A percentile compares a stretch with the other conserved stretches of the same genome.
These are phyloP conservation scores for Thecocarcelia acutangulata DNA, from an alignment of 2,888 invertebrate species.

Conservation along the genomic window DNA sequence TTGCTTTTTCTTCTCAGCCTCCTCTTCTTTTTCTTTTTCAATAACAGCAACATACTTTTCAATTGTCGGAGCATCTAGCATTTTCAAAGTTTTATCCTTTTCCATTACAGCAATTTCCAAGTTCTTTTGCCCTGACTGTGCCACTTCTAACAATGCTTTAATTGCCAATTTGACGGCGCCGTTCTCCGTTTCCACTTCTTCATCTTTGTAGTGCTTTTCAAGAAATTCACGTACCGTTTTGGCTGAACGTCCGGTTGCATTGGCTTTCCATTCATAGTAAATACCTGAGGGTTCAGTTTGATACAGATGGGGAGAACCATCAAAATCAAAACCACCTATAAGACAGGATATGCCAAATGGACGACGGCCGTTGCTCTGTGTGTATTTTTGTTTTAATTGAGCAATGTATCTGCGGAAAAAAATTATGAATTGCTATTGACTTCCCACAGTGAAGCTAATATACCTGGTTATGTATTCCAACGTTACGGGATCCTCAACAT, in stretches of 20 bases:
- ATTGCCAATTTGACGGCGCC: conserved; percentile 97
- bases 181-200: conserved; percentile 90
- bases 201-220: conserved; percentile 96
- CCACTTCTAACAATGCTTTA: conserved; percentile 96
- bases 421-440: not conserved
- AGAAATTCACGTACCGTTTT: conserved; percentile 99
- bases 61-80: conserved; percentile 95
- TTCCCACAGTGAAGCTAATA: not conserved
- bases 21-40: conserved; percentile 98
- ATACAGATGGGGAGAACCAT: conserved; percentile 97
- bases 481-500: conserved; percentile 99
- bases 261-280: conserved; percentile 99
- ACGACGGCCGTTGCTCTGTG: conserved; percentile 98
- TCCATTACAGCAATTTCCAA: conserved; percentile 99
- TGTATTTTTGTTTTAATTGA: conserved; percentile 96
- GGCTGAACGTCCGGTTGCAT: conserved; percentile 98
- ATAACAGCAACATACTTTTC: conserved; percentile 96
- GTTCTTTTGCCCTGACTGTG: conserved; percentile 99
- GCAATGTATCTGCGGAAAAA: conserved; percentile 84
- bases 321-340: conserved; percentile 98
- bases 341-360: conserved; percentile 99
- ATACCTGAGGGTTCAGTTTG: conserved; percentile 99
- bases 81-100: conserved; percentile 87
- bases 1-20: conserved; percentile 97
- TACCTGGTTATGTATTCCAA: conserved; percentile 95